phyloP scores from a whole-genome alignment of 64 coral and sea anemone genomes.

The Pocillopora verrucosa region DNA sequence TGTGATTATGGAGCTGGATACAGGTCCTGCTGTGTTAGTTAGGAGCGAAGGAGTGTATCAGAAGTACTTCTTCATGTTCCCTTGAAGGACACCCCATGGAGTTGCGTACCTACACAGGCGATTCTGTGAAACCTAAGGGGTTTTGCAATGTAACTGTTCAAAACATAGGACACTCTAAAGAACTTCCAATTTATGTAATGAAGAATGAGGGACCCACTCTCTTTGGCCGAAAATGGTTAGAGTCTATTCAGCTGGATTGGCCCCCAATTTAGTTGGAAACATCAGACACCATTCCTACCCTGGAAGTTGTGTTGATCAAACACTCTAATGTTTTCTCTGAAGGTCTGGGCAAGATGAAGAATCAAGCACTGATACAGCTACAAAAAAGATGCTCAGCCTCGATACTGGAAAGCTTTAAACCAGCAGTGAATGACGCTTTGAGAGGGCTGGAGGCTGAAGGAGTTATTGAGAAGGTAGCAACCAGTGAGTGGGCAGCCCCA shows the following conservation, averaged over 20 bases:
- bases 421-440: not conserved
- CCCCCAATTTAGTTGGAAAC: not conserved
- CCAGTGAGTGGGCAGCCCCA: not conserved
- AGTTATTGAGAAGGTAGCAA: not conserved
- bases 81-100: not conserved
- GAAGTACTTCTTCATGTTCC: not conserved
- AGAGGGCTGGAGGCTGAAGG: not conserved
- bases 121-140: not conserved
- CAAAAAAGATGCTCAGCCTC: not conserved
- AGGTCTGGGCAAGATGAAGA: not conserved
- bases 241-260: conserved; percentile 12
- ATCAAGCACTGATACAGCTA: not conserved
- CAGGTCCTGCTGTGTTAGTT: conserved; percentile 25
- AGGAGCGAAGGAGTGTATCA: conserved; percentile 39
- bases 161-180: not conserved
- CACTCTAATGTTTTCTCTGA: conserved; percentile 7
- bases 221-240: conserved; percentile 27
- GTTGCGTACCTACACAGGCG: not conserved
- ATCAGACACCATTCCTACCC: not conserved
- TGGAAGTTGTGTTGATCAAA: not conserved
- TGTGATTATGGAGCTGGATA: conserved; percentile 43
- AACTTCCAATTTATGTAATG: not conserved
- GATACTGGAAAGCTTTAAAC: conserved; percentile 16
- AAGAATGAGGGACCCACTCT: conserved; percentile 5
- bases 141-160: not conserved